These are phyloP conservation scores for Cottoperca gobio DNA, from an alignment of 2,797 vertebrate genomes.

Conservation along the genomic window DNA sequence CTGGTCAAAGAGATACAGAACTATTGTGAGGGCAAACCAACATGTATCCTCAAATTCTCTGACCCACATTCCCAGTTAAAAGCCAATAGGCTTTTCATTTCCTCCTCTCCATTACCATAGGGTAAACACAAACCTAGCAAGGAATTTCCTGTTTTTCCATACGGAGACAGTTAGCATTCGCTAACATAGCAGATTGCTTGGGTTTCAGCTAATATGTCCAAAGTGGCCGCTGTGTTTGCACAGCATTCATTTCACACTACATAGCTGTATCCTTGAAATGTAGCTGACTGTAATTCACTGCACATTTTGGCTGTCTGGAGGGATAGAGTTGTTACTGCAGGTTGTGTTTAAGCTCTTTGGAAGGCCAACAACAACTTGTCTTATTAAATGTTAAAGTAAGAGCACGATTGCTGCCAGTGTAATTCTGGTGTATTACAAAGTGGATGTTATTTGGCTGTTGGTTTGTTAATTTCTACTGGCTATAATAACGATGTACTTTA, in stretches of 20 bases:
- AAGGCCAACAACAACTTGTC: neutral
- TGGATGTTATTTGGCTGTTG: neutral
- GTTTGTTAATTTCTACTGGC: neutral
- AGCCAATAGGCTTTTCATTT: constrained; percentile 74
- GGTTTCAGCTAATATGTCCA: constrained; percentile 69
- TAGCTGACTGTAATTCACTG: constrained; percentile 45
- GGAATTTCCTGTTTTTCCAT: constrained; percentile 85
- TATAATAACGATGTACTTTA: neutral
- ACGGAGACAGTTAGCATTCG: constrained; percentile 71
- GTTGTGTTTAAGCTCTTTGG: neutral
- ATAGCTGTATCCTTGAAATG: constrained; percentile 63
- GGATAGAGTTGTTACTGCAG: neutral
- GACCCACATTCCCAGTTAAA: constrained; percentile 65
- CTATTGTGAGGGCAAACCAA: constrained; percentile 40
- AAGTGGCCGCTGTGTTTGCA: constrained; percentile 58
- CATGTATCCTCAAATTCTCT: constrained; percentile 46
- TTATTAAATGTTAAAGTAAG: neutral
- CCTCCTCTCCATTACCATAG: constrained; percentile 69
- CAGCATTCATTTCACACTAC: constrained; percentile 60
- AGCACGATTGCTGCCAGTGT: neutral
- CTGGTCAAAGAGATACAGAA: constrained; percentile 9
- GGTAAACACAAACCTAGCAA: constrained; percentile 74
- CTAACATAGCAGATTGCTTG: constrained; percentile 61
- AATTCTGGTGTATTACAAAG: neutral
- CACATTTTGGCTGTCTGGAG: constrained; percentile 46